phyloP scores from a whole-genome alignment of 2,888 invertebrate genomes.

The Calliopum simillimum region DNA sequence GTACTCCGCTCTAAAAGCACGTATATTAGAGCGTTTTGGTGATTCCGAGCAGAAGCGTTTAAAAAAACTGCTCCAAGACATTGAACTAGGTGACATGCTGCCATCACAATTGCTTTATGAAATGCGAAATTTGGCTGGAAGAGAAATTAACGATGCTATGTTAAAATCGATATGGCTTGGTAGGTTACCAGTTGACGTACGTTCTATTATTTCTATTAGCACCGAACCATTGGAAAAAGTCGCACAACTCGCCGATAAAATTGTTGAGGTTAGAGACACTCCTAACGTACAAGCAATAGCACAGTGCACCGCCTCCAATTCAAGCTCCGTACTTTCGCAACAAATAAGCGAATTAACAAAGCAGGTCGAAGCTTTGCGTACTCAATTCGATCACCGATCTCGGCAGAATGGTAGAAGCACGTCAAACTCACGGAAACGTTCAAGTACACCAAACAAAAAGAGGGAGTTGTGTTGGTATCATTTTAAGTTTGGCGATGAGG shows the following conservation, averaged over 20 bases:
- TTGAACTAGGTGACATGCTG: constrained; percentile 49
- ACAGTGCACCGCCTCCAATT: neutral
- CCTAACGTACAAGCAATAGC: constrained; percentile 17
- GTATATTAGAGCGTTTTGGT: constrained; percentile 45
- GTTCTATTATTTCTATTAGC: too few relatives aligned
- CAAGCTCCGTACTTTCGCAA: neutral
- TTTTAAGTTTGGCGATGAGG: constrained; percentile 37
- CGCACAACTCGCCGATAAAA: constrained; percentile 42
- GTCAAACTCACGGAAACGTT: neutral
- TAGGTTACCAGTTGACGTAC: too few relatives aligned
- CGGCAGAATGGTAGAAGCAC: neutral
- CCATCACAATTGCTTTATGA: constrained; percentile 50
- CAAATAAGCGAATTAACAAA: constrained; percentile 9
- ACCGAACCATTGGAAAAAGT: constrained; percentile 39
- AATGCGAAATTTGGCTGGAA: constrained; percentile 47
- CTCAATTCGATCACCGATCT: neutral
- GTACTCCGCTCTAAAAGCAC: constrained; percentile 45
- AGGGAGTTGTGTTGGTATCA: constrained; percentile 41
- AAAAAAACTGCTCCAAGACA: constrained; percentile 29
- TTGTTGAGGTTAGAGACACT: constrained; percentile 38
- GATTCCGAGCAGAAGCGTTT: constrained; percentile 47
- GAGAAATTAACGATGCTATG: constrained; percentile 41
- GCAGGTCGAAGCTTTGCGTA: constrained; percentile 13
- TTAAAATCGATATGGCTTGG: constrained; percentile 46
- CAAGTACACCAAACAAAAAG: neutral